Conservation (phyloP, 2,797 vertebrate species). For the Percopsis omiscomaycus region DNA sequence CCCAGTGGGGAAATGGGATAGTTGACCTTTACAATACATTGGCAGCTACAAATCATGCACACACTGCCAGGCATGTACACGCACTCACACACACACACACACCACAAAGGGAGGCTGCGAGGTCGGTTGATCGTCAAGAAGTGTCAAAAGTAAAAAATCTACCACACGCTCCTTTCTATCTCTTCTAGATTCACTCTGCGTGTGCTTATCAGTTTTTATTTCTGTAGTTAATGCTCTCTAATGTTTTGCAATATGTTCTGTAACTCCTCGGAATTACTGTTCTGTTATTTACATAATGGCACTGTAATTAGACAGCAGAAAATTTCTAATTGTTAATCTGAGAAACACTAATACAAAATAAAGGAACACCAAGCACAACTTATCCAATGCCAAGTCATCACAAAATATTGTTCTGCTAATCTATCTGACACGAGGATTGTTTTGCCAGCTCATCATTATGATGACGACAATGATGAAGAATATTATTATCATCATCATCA, state of each 20-base stretch:
- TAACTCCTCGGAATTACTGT: constrained; percentile 1
- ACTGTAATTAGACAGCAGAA: constrained; percentile 42
- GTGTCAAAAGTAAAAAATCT: constrained; percentile 13
- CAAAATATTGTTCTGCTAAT: constrained; percentile 30
- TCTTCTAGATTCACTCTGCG: constrained; percentile 1
- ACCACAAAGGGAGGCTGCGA: neutral
- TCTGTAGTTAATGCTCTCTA: constrained; percentile 28
- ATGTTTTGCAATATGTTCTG: no score
- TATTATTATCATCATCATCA: neutral
- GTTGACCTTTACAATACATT: constrained; percentile 48
- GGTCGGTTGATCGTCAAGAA: constrained; percentile 35
- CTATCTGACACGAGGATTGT: constrained; percentile 12
- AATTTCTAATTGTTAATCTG: constrained; percentile 7
- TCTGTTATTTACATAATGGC: constrained; percentile 44
- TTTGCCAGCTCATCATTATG: constrained; percentile 22
- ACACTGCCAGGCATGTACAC: neutral
- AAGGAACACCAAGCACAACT: constrained; percentile 15
- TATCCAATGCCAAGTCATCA: constrained; percentile 21
- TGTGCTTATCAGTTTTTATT: constrained; percentile 16
- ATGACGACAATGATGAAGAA: neutral
- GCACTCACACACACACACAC: neutral
- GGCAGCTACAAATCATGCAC: constrained; percentile 23
- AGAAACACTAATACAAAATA: constrained; percentile 14
- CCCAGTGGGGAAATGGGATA: neutral
- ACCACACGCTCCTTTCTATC: constrained; percentile 12